Conservation (phyloP, 2,888 invertebrate genomes). For the Actias luna region DNA sequence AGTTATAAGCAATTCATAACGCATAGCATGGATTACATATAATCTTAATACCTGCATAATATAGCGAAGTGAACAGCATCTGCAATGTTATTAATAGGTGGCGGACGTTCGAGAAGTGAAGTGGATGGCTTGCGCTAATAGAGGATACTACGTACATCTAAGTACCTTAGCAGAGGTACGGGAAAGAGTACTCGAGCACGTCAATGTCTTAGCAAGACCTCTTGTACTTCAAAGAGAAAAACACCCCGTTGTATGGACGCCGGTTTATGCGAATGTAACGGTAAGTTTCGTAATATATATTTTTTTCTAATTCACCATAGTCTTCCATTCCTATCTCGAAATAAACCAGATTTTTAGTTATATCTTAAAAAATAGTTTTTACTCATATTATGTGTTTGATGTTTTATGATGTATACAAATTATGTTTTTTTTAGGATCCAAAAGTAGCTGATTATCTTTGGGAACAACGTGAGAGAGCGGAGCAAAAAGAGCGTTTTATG, state of each 20-base stretch:
- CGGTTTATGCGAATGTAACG: constrained; percentile 96
- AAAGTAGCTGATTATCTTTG: constrained; percentile 95
- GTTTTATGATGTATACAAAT: constrained; percentile 13
- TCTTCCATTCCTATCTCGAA: background rate
- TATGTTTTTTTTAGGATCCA: constrained; percentile 83
- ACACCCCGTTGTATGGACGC: constrained; percentile 98
- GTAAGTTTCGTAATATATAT: constrained; percentile 66
- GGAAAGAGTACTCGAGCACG: constrained; percentile 97
- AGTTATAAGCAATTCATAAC: constrained; percentile 3
- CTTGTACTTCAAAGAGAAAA: constrained; percentile 92
- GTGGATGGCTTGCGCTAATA: constrained; percentile 99
- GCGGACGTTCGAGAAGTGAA: constrained; percentile 96
- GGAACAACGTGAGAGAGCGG: constrained; percentile 91
- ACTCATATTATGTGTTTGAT: background rate
- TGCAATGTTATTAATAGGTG: constrained; percentile 63
- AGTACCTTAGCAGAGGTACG: constrained; percentile 98
- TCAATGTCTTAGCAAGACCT: constrained; percentile 97
- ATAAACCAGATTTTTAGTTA: background rate
- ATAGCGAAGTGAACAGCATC: background rate
- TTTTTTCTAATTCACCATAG: background rate
- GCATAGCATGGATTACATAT: background rate
- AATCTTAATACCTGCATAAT: background rate
- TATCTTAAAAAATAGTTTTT: background rate
- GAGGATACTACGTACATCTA: constrained; percentile 97
- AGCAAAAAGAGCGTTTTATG: constrained; percentile 89